Conservation (phyloP, 2,888 invertebrate genomes). For the Drosophila trichaetosa region DNA sequence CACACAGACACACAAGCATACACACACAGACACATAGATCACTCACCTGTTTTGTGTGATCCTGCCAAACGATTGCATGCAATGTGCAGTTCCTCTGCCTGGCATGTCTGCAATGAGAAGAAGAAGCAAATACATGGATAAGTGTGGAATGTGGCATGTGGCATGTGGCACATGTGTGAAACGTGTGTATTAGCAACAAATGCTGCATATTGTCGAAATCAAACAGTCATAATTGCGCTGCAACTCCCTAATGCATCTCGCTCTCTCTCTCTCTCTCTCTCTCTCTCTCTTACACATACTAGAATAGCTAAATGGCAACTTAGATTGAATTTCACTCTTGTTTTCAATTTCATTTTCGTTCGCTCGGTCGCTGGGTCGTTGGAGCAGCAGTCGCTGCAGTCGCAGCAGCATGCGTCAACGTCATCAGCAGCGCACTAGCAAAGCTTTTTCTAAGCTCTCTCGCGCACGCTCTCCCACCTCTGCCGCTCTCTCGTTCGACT, state of each 20-base stretch:
- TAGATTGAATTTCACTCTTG: conserved; percentile 73
- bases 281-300: conserved; percentile 10
- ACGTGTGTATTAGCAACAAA: conserved; percentile 3
- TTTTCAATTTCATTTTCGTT: conserved; percentile 72
- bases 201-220: conserved; percentile 21
- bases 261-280: neutral
- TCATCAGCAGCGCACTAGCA: conserved; percentile 24
- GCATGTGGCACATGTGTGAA: conserved; percentile 10
- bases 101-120: conserved; percentile 66
- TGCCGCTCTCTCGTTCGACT: conserved; percentile 11
- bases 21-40: neutral
- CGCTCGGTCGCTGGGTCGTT: conserved; percentile 66
- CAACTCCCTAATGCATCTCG: conserved; percentile 9
- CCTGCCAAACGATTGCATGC: conserved; percentile 66
- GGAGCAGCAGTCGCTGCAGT: conserved; percentile 49
- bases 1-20: neutral
- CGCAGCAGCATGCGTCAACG: conserved; percentile 31
- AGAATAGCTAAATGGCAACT: conserved; percentile 52
- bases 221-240: conserved; percentile 25
- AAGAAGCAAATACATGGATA: conserved; percentile 20
- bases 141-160: conserved; percentile 6
- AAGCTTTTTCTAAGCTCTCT: conserved; percentile 63
- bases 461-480: conserved; percentile 6
- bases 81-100: conserved; percentile 61
- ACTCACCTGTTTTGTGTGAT: conserved; percentile 73